Evolutionary conservation across 2,888 invertebrate species (phyloP), one percentile per base, ranked within the genome.

Genomic region (Trisateles emortualis): DNA sequence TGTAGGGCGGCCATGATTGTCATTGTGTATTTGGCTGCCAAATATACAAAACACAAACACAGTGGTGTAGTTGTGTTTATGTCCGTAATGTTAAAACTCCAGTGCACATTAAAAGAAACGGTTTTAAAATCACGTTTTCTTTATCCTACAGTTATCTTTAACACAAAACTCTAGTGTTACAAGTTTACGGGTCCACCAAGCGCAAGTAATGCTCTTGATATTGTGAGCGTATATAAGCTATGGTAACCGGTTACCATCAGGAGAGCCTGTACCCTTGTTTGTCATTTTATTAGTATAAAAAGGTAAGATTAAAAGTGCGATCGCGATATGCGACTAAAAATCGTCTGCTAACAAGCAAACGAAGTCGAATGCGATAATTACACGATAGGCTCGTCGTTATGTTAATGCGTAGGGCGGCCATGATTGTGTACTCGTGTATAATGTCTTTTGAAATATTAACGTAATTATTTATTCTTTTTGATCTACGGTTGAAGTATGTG

Each of bases 301-400:
- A 10, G 16, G 14, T 35, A 35, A 8, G 9, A 35, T 35, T 35
- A 35, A 11, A 33, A 3, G 4, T n/a, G 10, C 39, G 32, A 33
- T 30, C 39, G 42, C 32, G 66, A 46, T 24, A 13, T 36, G 41
- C 53, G 52, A 54, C 52, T 52, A 42, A 54, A 63, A 59, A 33
- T 63, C 53, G 39, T 41, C 54, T 73, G 78, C 77, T 75, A 68
- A 60, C 61, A 48, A 67, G 62, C 60, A 52, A 68, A 61, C 70
- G 65, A 61, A 81, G 71, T 73, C 73, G 62, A 75, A 80, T 68
- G 76, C 64, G 76, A 77, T 83, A 82, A 82, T 81, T 78, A 77
- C 73, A 59, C 58, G 77, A 80, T 79, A 77, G 68, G 72, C 59
- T 44, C 64, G 60, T 68, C 70, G 73, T 73, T 74, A 80, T 71